phyloP scores from a whole-genome alignment of 2,113 vertebrate species.

The Seriola aureovittata region DNA sequence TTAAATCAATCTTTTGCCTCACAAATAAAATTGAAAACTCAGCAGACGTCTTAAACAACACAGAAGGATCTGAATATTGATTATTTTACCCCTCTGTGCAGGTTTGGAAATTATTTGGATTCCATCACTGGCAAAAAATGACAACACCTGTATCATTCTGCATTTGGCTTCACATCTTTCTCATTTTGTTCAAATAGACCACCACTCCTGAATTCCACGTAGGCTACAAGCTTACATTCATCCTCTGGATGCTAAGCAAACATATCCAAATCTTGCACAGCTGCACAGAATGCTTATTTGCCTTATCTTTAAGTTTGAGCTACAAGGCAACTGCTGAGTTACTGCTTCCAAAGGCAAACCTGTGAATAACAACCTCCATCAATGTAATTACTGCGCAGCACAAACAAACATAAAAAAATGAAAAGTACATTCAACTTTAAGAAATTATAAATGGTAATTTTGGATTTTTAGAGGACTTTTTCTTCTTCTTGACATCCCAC shows the following conservation, averaged over 20 bases:
- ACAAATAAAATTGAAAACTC: constrained; percentile 25
- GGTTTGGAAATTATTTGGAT: constrained; percentile 26
- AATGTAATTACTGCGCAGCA: background rate
- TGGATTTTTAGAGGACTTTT: background rate
- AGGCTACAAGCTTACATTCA: background rate
- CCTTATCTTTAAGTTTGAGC: background rate
- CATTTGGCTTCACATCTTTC: constrained; percentile 21
- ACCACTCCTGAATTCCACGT: constrained; percentile 2
- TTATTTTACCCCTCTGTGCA: background rate
- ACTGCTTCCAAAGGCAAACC: background rate
- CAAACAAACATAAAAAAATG: background rate
- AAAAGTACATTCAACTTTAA: background rate
- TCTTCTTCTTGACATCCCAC: constrained; percentile 8
- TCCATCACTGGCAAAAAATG: constrained; percentile 12
- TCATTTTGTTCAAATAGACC: constrained; percentile 20
- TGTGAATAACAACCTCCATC: background rate
- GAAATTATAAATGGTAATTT: background rate
- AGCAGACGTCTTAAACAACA: constrained; percentile 21
- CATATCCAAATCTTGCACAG: background rate
- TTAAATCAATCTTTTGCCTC: constrained; percentile 41
- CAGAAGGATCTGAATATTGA: constrained; percentile 5
- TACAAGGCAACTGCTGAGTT: background rate
- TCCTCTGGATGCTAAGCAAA: constrained; percentile 6
- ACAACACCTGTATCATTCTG: constrained; percentile 26
- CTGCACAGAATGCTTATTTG: background rate